Evolutionary conservation across 2,888 invertebrate species (phyloP).

Genomic region (Apamea sordens): DNA sequence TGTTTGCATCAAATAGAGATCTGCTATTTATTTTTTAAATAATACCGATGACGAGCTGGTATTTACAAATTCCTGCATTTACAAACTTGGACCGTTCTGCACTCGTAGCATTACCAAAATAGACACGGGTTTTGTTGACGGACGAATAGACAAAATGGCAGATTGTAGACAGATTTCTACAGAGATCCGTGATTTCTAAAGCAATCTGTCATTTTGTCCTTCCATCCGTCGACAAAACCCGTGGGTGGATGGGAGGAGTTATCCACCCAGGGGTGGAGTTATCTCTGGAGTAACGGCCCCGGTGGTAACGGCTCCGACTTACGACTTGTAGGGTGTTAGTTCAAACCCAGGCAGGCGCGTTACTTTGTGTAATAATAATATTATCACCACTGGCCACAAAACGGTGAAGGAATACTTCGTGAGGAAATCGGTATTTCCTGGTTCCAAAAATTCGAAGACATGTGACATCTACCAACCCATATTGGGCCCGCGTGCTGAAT

Average conservation of each 20-base stretch:
- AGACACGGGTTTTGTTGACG: too few species aligned
- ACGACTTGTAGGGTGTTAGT: background rate
- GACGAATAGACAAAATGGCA: too few species aligned
- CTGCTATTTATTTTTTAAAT: too few species aligned
- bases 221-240: too few species aligned
- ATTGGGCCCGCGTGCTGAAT: background rate
- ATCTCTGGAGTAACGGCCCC: background rate
- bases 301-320: background rate
- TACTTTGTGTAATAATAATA: background rate
- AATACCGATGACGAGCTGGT: background rate
- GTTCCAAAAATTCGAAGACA: background rate
- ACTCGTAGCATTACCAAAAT: too few species aligned
- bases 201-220: too few species aligned
- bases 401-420: background rate
- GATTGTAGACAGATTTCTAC: too few species aligned
- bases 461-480: background rate
- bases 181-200: too few species aligned
- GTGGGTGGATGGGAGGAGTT: too few species aligned
- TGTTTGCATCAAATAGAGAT: background rate
- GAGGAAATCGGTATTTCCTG: too few species aligned
- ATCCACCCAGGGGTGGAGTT: too few species aligned
- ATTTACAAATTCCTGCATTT: background rate
- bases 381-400: background rate
- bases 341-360: background rate
- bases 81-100: background rate